Evolutionary conservation across 2,888 invertebrate genomes (phyloP), one percentile per base, ranked within the genome.

Genomic region (Euplagia quadripunctaria): DNA sequence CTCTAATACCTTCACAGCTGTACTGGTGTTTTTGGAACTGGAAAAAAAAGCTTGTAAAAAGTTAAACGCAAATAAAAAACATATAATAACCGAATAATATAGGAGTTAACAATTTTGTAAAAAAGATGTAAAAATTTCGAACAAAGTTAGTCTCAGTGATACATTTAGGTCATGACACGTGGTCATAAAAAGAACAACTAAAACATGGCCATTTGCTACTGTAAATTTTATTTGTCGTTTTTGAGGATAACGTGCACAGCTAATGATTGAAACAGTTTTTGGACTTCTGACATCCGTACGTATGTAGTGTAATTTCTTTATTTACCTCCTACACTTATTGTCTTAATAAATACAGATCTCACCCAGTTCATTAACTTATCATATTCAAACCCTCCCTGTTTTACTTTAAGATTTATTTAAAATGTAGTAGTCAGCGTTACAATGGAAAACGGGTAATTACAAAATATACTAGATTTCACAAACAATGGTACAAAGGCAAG

Each of bases 401-500:
- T 52, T 42, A 65, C 55, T 52, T 65, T 52, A 71, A 52, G 65
- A 64, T 65, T 65, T 71, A 61, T 58, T 69, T 58, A 20, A 64
- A 71, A 55, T 64, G 42, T 65, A 52, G 51, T 69, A 52, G 51
- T 69, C 68, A 41, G 31, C 51, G 16, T 43, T 69, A 65, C 31
- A 67, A 72, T 58, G 64, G 66, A 49, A 61, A 46, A 68, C n/a
- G 41, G 61, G 61, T 67, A 51, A 68, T 66, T 63, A 63, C 64
- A 73, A 73, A 68, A 46, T 52, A 64, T 70, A 51, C 70, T 70
- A 51, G 7, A 52, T 64, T 64, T 63, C 49, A 51, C 42, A 64
- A 31, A 71, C 42, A 68, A 61, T 61, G 31, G 61, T 61, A 70
- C 41, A 72, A 75, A 67, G 42, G 65, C 49, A 72, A 58, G 70